phyloP scores from a whole-genome alignment of 37 sponge, comb jelly and placozoan species.

The Aphrocallistes beatrix region DNA sequence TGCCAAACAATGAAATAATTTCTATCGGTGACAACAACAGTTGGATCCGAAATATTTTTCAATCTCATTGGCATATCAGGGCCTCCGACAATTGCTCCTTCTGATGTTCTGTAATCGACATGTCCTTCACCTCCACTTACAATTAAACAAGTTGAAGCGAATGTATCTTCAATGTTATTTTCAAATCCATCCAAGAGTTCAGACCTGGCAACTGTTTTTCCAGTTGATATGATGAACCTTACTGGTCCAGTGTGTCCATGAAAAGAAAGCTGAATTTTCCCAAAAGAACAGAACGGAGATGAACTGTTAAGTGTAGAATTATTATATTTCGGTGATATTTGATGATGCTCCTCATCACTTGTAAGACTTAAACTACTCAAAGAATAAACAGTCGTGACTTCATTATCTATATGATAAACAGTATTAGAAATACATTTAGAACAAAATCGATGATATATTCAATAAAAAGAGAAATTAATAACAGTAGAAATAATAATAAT shows the following conservation, averaged over 20 bases:
- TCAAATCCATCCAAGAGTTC: background rate
- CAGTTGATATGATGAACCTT: background rate
- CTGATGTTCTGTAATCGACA: conserved; percentile 1
- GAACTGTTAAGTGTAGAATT: background rate
- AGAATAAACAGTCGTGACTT: background rate
- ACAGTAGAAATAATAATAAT: too few relatives aligned
- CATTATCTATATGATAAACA: background rate
- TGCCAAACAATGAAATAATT: conserved; percentile 18
- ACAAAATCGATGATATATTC: too few relatives aligned
- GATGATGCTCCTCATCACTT: background rate
- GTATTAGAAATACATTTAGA: too few relatives aligned
- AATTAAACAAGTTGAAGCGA: background rate
- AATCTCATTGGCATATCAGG: background rate
- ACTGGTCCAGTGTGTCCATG: conserved; percentile 19
- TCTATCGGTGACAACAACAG: background rate
- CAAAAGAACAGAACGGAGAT: conserved; percentile 3
- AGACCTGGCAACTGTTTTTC: background rate
- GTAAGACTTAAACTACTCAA: background rate
- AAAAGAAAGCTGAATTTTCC: background rate
- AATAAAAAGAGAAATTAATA: too few relatives aligned
- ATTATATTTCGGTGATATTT: background rate
- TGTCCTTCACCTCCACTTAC: conserved; percentile 5
- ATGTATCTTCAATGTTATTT: background rate
- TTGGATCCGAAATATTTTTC: background rate
- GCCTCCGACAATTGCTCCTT: background rate